These are phyloP conservation scores for Heteronetta atricapilla DNA, from an alignment of 2,113 vertebrate species.

Conservation along the genomic window DNA sequence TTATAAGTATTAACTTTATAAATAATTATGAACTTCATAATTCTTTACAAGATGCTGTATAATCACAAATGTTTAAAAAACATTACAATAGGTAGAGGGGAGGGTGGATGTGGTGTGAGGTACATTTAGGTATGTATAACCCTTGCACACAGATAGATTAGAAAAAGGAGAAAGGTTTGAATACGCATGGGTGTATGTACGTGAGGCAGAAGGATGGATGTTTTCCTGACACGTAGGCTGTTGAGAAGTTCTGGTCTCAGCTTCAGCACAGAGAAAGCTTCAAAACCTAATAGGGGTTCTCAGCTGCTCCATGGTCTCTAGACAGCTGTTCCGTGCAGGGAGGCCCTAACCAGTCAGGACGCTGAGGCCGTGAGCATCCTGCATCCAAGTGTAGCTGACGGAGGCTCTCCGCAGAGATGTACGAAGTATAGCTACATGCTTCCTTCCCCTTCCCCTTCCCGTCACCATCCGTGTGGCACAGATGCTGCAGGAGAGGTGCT, in stretches of 20 bases:
- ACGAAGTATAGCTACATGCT: fast-evolving
- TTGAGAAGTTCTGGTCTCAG: not conserved
- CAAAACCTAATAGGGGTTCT: not conserved
- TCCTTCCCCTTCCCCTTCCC: not conserved
- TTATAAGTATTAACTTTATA: constrained; percentile 79
- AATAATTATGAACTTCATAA: constrained; percentile 81
- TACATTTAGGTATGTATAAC: not conserved
- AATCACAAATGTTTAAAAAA: constrained; percentile 58
- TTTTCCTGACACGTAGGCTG: not conserved
- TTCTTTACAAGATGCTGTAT: constrained; percentile 56
- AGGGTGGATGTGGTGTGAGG: not conserved
- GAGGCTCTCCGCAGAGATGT: not conserved
- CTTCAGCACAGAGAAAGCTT: not conserved
- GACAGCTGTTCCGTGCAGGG: not conserved
- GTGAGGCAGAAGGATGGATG: not conserved
- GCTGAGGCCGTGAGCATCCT: not conserved
- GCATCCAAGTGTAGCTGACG: fast-evolving
- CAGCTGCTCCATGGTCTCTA: not conserved
- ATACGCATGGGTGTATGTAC: not conserved
- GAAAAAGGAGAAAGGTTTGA: not conserved
- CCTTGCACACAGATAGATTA: fast-evolving
- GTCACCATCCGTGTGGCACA: not conserved
- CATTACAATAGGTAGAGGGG: not conserved
- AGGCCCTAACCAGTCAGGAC: not conserved
- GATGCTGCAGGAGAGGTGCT: not conserved